Evolutionary conservation across 2,888 invertebrate species (phyloP).

Genomic region (Masnerella sp.): DNA sequence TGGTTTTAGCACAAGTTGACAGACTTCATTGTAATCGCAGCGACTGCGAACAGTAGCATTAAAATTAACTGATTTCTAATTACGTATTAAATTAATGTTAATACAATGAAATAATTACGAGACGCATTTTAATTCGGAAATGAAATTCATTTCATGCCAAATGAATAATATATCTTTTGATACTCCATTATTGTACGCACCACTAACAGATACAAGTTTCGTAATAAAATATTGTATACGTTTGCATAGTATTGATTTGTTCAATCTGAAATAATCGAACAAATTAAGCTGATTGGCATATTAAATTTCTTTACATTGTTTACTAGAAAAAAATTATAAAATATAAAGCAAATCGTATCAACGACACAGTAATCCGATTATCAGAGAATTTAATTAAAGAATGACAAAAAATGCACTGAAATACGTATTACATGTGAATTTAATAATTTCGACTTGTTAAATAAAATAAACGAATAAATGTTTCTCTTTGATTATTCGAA

Average conservation of each 20-base stretch:
- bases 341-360: neutral
- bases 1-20: neutral
- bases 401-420: neutral
- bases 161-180: conserved; percentile 18
- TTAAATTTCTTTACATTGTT: neutral
- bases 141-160: conserved; percentile 6
- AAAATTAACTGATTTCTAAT: conserved; percentile 21
- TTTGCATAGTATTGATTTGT: neutral
- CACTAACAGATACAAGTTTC: neutral
- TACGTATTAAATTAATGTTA: conserved; percentile 25
- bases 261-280: no score
- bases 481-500: conserved; percentile 14
- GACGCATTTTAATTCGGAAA: conserved; percentile 11
- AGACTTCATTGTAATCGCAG: conserved; percentile 2
- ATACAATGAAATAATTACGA: conserved; percentile 15
- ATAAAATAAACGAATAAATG: conserved; percentile 14
- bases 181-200: neutral
- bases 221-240: neutral
- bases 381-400: neutral
- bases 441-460: conserved; percentile 6
- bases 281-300: neutral
- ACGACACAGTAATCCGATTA: neutral
- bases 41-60: neutral
- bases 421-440: neutral
- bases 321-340: neutral